Evolutionary conservation across 1,140 invertebrate species (phyloP).

Genomic region (Caenorhabditis tropicalis): DNA sequence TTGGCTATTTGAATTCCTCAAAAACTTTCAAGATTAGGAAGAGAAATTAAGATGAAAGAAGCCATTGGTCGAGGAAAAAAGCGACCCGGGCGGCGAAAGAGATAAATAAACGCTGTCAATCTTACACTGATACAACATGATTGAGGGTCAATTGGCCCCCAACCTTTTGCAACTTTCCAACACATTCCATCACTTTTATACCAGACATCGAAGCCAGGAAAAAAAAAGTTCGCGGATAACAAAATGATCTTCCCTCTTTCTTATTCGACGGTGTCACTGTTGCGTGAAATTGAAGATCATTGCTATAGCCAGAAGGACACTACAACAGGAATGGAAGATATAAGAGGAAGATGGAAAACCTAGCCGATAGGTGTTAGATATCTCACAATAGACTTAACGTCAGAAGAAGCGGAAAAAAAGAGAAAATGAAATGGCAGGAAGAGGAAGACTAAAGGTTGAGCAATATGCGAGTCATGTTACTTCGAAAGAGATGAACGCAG

Average conservation of each 20-base stretch:
- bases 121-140: slow-evolving; percentile 35
- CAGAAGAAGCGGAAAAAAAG: background rate
- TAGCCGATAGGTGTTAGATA: background rate
- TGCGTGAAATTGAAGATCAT: slow-evolving; percentile 40
- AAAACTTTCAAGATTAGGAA: background rate
- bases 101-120: slow-evolving; percentile 21
- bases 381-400: slow-evolving; percentile 33
- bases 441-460: background rate
- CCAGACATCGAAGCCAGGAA: background rate
- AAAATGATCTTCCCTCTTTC: background rate
- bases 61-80: background rate
- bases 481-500: slow-evolving; percentile 7
- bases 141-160: slow-evolving; percentile 19
- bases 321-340: background rate
- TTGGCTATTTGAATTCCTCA: background rate
- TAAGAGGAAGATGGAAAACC: background rate
- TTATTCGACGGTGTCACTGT: background rate
- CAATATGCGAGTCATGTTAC: background rate
- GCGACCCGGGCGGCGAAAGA: background rate
- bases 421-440: too few relatives aligned
- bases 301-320: background rate
- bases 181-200: background rate
- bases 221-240: background rate
- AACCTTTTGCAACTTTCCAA: background rate
- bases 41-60: background rate